Evolutionary conservation across 2,797 vertebrate species (phyloP), one percentile per base, ranked within the genome.

Genomic region (Nyctalus aviator): DNA sequence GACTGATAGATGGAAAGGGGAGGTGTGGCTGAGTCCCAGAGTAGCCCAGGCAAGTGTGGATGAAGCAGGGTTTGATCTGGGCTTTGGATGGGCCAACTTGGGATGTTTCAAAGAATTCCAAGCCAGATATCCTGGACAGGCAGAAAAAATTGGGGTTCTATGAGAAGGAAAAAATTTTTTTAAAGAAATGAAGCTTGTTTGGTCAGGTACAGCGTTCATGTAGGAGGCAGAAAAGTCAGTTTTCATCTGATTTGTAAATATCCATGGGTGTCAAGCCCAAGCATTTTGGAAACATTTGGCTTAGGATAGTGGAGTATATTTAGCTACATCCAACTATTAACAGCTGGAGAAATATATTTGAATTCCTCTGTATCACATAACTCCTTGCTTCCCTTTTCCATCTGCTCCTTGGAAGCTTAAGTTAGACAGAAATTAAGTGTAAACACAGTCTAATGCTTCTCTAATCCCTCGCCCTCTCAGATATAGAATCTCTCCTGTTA

Each of bases 161-260:
- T 17, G 69, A 66, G 55, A 86, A 72, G 50, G 20, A 83, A 90
- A 44, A 32, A 30, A 81, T 5, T 44, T 44, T 41, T 71, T 77
- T 20, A 48, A 64, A 87, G 92, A 84, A 91, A 57, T 62, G 84
- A 86, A 75, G 18, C 59, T 71, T 79, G 12, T 27, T 94, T 44
- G 27, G 15, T 50, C n/a, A 32, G 30, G 17, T 53, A 35, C 66
- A 85, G 78, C 12, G 37, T 53, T 72, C 6, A 8, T 53, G 15
- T 78, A 2, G 9, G 32, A 35, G 35, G 15, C 46, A 71, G 8
- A 11, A 68, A 90, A 69, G 11, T 55, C 23, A 85, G 30, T 6
- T 48, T 88, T 69, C 32, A 35, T 53, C 30, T 20, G 37, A 57
- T 17, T 55, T 71, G 66, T 68, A 44, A 48, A 71, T 23, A 37